These are phyloP conservation scores for Apamea epomidion DNA, from an alignment of 2,888 invertebrate genomes.

Conservation along the genomic window DNA sequence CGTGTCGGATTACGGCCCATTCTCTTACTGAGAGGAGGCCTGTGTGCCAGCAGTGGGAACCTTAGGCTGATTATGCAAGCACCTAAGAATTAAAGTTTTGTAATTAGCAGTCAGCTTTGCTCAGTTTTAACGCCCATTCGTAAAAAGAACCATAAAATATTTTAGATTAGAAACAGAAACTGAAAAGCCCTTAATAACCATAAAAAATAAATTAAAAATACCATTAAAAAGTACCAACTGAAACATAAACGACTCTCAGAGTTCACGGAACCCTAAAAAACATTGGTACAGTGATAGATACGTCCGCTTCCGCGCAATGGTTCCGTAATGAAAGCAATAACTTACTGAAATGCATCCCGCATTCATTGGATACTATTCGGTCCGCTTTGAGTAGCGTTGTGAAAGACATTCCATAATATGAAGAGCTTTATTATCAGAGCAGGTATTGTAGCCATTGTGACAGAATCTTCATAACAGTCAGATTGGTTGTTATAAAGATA, in stretches of 20 bases:
- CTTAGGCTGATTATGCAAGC: not conserved
- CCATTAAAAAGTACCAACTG: not conserved
- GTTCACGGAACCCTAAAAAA: constrained; percentile 31
- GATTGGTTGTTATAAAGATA: not conserved
- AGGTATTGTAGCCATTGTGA: not conserved
- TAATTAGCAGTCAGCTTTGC: not conserved
- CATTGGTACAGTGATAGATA: constrained; percentile 3
- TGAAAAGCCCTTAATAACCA: not conserved
- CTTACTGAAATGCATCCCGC: constrained; percentile 37
- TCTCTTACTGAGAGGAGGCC: too few species aligned
- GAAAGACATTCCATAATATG: not conserved
- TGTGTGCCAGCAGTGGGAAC: too few species aligned
- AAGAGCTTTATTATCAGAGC: not conserved
- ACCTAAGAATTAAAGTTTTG: not conserved
- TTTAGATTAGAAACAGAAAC: not conserved
- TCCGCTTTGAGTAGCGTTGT: constrained; percentile 5
- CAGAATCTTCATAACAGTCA: not conserved
- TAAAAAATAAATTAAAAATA: not conserved
- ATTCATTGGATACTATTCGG: constrained; percentile 17
- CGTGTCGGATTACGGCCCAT: too few species aligned
- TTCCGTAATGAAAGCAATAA: constrained; percentile 42
- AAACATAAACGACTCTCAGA: constrained; percentile 6
- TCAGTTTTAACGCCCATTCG: too few species aligned
- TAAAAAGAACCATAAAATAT: not conserved
- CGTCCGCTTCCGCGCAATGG: constrained; percentile 28